Base-by-base conservation (phyloP, 2,113 vertebrate species). In the Prunella fulvescens region DNA sequence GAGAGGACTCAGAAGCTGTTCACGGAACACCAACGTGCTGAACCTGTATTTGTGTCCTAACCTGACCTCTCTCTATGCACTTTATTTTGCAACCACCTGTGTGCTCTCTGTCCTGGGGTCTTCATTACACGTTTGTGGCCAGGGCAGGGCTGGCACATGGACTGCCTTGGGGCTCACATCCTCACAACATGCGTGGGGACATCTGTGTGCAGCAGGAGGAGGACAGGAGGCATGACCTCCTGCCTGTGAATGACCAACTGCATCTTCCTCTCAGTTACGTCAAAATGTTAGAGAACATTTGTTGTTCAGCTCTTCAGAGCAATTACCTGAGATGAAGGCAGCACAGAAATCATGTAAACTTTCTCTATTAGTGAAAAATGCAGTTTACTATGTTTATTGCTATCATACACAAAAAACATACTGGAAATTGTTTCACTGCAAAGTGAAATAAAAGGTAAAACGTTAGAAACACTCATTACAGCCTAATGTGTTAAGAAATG, bases 121-220 rank as follows among this genome's bases (percentile, higher is more conserved):
- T 47, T 23, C 25, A 17, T 16, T 9, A 4, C n/a, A 10, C 1
- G 0, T 33, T 17, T 2, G 2, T 57, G 51, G 8, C 33, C 45
- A 40, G n/a, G 40, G 23, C n/a, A 28, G 28, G 64, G 35, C 11
- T 39, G 56, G 35, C 44, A 40, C 31, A 1, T 6, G 26, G 19
- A 28, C 25, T 81, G 60, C 45, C 37, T 19, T 45, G 33, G 40
- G 70, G 54, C 60, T 88, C 8, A 2, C 10, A 22, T 61, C 40
- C 26, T 47, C 15, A 2, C 18, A 24, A 28, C 12, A 0, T 1
- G 12, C 33, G 9, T 37, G 39, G 26, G 44, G 45, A 54, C 44
- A 54, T 33, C 35, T 1, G 2, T 18, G 6, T 6, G 14, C 57
- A 84, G 51, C 29, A 57, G 60, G 44, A 48, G 45, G 40, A 45